Evolutionary conservation across 2,888 invertebrate genomes (phyloP).

Genomic region (Polyploca ridens): DNA sequence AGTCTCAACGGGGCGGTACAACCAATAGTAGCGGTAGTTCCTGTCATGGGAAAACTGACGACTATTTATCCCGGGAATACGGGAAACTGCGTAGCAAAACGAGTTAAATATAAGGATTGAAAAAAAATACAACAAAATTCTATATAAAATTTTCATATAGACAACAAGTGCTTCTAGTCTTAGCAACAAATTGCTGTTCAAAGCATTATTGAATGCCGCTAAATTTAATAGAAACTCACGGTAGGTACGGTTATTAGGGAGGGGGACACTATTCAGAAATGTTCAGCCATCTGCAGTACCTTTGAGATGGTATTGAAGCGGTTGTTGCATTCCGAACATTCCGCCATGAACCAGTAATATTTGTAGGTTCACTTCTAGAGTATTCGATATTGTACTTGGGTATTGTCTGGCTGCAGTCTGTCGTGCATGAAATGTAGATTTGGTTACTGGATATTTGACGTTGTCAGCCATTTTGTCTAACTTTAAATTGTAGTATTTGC

Average conservation of each 20-base stretch:
- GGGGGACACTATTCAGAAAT: background rate
- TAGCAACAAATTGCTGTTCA: background rate
- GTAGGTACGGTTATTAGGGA: background rate
- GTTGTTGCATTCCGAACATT: conserved; percentile 2
- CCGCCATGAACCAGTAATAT: conserved; percentile 8
- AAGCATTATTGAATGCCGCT: conserved; percentile 1
- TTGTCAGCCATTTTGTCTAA: background rate
- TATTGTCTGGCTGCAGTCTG: background rate
- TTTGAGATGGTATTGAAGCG: background rate
- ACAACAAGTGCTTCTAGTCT: background rate
- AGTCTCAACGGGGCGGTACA: too few species aligned
- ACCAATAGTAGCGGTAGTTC: too few species aligned
- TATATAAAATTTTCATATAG: too few species aligned
- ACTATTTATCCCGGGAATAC: too few species aligned
- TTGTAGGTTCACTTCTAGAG: background rate
- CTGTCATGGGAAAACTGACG: too few species aligned
- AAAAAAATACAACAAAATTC: too few species aligned
- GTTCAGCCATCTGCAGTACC: background rate
- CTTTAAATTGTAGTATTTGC: too few species aligned
- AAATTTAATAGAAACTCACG: background rate
- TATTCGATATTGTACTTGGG: background rate
- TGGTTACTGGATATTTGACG: background rate
- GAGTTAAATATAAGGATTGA: too few species aligned
- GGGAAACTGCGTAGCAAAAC: too few species aligned
- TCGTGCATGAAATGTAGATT: background rate